phyloP scores from a whole-genome alignment of 2,797 vertebrate genomes.

The Rhinatrema bivittatum region DNA sequence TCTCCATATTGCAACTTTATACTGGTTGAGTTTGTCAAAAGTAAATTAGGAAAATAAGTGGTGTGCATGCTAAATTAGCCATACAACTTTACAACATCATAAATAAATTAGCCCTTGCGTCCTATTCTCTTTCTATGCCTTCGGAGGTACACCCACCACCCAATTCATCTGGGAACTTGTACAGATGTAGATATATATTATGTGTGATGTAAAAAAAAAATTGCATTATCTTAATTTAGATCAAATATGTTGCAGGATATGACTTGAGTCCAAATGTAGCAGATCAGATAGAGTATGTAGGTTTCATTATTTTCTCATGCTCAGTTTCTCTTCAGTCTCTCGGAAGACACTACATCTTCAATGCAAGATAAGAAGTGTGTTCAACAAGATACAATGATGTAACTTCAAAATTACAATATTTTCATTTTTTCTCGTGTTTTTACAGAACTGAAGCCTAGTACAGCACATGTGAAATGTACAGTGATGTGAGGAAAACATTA shows the following conservation, averaged over 20 bases:
- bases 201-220: conserved; percentile 20
- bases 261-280: conserved; percentile 44
- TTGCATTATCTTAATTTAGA: conserved; percentile 26
- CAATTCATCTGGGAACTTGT: too few species aligned
- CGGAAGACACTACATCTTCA: conserved; percentile 42
- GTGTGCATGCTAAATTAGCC: too few species aligned
- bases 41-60: too few species aligned
- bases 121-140: too few species aligned
- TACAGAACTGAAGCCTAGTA: conserved; percentile 60
- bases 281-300: too few species aligned
- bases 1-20: too few species aligned
- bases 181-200: too few species aligned
- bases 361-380: conserved; percentile 46
- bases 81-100: too few species aligned
- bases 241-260: conserved; percentile 42
- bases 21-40: too few species aligned
- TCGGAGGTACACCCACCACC: too few species aligned
- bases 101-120: too few species aligned
- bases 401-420: conserved; percentile 50
- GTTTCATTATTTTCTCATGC: conserved; percentile 46
- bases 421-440: conserved; percentile 55
- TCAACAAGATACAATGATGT: conserved; percentile 42
- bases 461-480: conserved; percentile 58
- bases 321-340: conserved; percentile 37
- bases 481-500: conserved; percentile 53